These are phyloP conservation scores for Digitonthophagus gazella DNA, from an alignment of 2,888 invertebrate genomes.

Conservation along the genomic window DNA sequence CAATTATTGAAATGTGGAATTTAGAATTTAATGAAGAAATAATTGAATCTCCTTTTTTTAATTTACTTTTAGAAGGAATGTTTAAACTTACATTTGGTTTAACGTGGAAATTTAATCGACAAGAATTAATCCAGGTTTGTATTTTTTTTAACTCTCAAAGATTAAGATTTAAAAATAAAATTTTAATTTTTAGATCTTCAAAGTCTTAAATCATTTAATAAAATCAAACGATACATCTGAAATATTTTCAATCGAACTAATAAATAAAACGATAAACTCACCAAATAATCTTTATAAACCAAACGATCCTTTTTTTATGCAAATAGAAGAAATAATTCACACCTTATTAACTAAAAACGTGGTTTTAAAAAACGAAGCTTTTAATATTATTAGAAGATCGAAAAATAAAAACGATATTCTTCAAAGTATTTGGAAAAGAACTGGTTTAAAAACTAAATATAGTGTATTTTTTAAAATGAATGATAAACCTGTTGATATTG, in stretches of 20 bases:
- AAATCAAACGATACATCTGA: background rate
- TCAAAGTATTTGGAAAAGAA: background rate
- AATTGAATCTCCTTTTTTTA: slow-evolving; percentile 33
- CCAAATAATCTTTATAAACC: background rate
- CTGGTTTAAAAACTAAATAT: background rate
- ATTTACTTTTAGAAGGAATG: slow-evolving; percentile 35
- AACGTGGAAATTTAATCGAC: slow-evolving; percentile 23
- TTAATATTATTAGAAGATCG: background rate
- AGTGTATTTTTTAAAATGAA: background rate
- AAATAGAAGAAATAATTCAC: background rate
- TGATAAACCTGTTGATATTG: background rate
- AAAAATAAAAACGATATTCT: background rate
- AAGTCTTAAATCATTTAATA: background rate
- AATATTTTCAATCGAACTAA: background rate
- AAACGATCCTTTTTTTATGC: background rate
- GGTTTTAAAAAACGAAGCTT: background rate
- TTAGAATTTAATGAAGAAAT: slow-evolving; percentile 26
- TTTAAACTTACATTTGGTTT: slow-evolving; percentile 34
- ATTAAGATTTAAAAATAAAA: background rate
- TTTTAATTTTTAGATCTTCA: background rate
- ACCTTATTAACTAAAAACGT: no score
- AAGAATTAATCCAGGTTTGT: slow-evolving; percentile 25
- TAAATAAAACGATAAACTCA: background rate
- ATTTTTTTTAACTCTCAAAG: slow-evolving; percentile 12
- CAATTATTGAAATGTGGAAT: slow-evolving; percentile 30